Evolutionary conservation across 1,140 invertebrate genomes (phyloP).

Genomic region (Drosophila pachea): DNA sequence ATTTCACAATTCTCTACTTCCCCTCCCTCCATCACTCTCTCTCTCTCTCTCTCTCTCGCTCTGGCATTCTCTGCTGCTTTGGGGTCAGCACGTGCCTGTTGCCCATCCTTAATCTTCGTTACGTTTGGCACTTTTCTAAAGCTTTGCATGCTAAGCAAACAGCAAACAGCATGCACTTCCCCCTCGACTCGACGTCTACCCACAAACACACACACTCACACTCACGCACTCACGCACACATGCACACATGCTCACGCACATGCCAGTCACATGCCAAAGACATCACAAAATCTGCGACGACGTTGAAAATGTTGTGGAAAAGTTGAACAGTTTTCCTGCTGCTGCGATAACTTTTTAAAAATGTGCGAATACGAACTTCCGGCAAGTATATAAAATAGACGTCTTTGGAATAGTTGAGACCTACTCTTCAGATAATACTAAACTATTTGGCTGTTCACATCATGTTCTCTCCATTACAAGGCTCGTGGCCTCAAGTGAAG

Average conservation of each 20-base stretch:
- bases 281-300: constrained; percentile 56
- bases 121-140: constrained; percentile 69
- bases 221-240: constrained; percentile 1
- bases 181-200: not conserved
- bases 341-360: constrained; percentile 12
- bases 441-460: no score
- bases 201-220: constrained; percentile 1
- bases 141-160: constrained; percentile 74
- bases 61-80: constrained; percentile 3
- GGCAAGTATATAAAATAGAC: not conserved
- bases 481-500: no score
- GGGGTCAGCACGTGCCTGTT: constrained; percentile 71
- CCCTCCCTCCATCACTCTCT: not conserved
- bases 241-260: not conserved
- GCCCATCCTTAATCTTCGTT: constrained; percentile 75
- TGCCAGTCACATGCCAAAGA: constrained; percentile 50
- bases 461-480: no score
- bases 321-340: constrained; percentile 15
- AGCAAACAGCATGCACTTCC: constrained; percentile 6
- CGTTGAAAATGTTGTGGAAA: constrained; percentile 13
- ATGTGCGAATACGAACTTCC: not conserved
- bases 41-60: not conserved
- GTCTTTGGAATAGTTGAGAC: not conserved
- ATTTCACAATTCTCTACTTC: constrained; percentile 52
- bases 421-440: no score